Evolutionary conservation across 2,797 vertebrate species (phyloP), one percentile per base, ranked within the genome.

Genomic region (Arnoldichthys spilopterus): DNA sequence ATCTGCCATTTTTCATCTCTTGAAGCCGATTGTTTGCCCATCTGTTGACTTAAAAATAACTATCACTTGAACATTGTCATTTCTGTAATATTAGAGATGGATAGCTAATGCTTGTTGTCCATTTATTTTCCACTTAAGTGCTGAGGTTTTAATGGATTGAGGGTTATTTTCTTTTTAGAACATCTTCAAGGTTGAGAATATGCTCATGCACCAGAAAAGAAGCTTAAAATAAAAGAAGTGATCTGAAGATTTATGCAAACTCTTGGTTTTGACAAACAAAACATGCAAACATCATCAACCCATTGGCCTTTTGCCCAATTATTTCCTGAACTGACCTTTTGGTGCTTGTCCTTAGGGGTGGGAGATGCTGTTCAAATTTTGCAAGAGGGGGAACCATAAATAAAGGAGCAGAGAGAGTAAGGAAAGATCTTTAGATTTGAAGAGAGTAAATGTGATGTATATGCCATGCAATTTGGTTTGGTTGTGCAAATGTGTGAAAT

Each of bases 281-380:
- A 43, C 13, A 6, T 1, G 49, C 20, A 72, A 47, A 73, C 28
- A 47, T 6, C 26, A 26, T 11, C 9, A 51, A 73, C 40, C 24
- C 63, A 30, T 32, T 22, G 69, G 49, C 59, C 34, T 59, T 56
- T 43, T 0, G 9, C 40, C 32, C 68, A 16, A 40, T 47, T 45
- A 30, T 15, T 64, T 47, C 30, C 40, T 7, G 28, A n/a, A 26
- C 69, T 66, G 77, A 72, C 77, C 77, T 78, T 78, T 72, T 13
- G 22, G 22, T 32, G 8, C 30, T 28, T 68, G 18, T 68, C n/a
- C 64, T 28, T 18, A 47, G 24, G 15, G 62, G 32, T 18, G 1
- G 2, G 59, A 62, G 59, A 62, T 32, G 28, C 61, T 40, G 30
- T 30, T 76, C 22, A 7, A 43, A 37, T 77, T 30, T 16, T 28